Evolutionary conservation across 2,888 invertebrate genomes (phyloP).

Genomic region (Rotaria socialis): DNA sequence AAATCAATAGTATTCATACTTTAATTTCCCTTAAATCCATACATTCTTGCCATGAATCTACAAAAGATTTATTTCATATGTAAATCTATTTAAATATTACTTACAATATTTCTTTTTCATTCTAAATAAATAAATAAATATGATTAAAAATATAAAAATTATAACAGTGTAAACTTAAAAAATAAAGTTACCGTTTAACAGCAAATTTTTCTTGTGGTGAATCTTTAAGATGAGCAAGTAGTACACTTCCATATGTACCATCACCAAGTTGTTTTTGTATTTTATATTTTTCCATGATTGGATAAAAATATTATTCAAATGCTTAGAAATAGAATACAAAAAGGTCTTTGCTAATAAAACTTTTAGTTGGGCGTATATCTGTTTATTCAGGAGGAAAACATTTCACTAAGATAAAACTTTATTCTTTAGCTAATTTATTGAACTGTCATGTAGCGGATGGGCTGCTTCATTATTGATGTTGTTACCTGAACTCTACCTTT

Average conservation of each 20-base stretch:
- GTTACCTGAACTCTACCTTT: conserved; percentile 29
- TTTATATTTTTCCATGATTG: conserved; percentile 44
- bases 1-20: conserved; percentile 62
- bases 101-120: conserved; percentile 93
- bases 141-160: neutral
- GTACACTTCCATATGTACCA: conserved; percentile 95
- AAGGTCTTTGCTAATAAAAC: no score
- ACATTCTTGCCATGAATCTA: conserved; percentile 93
- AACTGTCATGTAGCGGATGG: neutral
- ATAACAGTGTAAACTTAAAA: neutral
- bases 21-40: conserved; percentile 96
- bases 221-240: conserved; percentile 78
- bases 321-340: neutral
- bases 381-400: neutral
- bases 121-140: conserved; percentile 55
- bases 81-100: neutral
- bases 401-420: neutral
- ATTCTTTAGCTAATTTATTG: neutral
- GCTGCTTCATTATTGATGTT: neutral
- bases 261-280: conserved; percentile 64
- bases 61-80: neutral
- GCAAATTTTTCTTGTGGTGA: conserved; percentile 90
- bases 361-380: no score
- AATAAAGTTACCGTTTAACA: conserved; percentile 72
- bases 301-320: neutral